Evolutionary conservation across 2,888 invertebrate species (phyloP).

Genomic region (Kuschelorhynchus macadamiae): DNA sequence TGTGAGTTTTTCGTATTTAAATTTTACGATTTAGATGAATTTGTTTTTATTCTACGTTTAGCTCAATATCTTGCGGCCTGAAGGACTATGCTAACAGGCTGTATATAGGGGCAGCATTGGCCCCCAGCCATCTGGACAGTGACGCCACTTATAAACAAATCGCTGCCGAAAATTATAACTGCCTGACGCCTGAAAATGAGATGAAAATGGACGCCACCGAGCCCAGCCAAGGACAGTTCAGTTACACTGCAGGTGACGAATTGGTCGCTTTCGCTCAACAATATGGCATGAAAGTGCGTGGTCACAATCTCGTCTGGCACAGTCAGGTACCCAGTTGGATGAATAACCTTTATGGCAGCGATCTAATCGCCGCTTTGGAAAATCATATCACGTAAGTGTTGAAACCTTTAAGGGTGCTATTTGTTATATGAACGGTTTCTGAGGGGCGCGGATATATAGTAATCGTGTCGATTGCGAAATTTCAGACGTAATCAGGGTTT

Average conservation of each 20-base stretch:
- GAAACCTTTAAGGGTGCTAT: too few species aligned
- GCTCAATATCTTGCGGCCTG: conserved; percentile 7
- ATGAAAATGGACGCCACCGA: conserved; percentile 11
- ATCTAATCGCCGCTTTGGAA: not conserved
- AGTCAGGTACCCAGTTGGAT: conserved; percentile 12
- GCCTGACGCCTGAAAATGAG: conserved; percentile 10
- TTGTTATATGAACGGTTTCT: too few species aligned
- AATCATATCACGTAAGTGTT: conserved; percentile 5
- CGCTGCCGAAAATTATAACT: not conserved
- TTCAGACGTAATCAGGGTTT: too few species aligned
- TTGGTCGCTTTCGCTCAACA: conserved; percentile 5
- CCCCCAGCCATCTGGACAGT: not conserved
- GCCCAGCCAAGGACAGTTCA: conserved; percentile 4
- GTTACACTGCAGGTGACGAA: not conserved
- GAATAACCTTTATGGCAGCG: not conserved
- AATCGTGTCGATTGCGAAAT: too few species aligned
- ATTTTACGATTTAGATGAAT: too few species aligned
- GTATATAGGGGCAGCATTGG: conserved; percentile 8
- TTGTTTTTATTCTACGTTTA: too few species aligned
- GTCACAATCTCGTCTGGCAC: conserved; percentile 15
- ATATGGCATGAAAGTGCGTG: conserved; percentile 13
- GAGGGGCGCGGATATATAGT: too few species aligned
- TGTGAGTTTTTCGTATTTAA: too few species aligned
- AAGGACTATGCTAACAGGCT: conserved; percentile 8
- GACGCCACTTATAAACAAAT: not conserved